A percentile compares a stretch with the other conserved stretches of the same genome.
phyloP scores from a whole-genome alignment of 2,113 vertebrate genomes.

The Lepisosteus osseus region DNA sequence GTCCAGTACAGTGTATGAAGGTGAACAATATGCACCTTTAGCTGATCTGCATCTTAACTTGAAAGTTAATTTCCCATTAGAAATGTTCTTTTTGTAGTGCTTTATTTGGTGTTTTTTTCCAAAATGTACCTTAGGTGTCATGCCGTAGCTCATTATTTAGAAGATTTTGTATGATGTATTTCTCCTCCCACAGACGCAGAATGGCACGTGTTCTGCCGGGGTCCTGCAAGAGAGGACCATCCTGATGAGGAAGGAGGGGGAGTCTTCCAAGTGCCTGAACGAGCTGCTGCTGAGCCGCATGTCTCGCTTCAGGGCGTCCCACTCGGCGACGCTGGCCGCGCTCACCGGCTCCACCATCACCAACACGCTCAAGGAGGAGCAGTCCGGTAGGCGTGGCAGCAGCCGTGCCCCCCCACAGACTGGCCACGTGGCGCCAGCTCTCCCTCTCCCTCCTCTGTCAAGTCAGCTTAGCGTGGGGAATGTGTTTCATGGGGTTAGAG shows the following conservation, averaged over 20 bases:
- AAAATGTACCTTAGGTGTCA: too few species aligned
- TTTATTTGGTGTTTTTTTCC: too few species aligned
- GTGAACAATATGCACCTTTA: too few species aligned
- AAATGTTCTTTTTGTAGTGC: too few species aligned
- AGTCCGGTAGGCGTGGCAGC: constrained; percentile 74
- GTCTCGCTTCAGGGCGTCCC: constrained; percentile 91
- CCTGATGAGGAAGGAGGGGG: constrained; percentile 91
- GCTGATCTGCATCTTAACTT: too few species aligned
- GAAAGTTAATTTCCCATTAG: too few species aligned
- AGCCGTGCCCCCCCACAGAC: background rate
- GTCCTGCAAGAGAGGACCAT: constrained; percentile 90
- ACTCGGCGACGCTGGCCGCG: constrained; percentile 91
- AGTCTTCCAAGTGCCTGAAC: constrained; percentile 97
- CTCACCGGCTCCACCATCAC: constrained; percentile 95
- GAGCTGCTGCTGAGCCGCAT: constrained; percentile 95
- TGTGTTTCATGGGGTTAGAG: too few species aligned
- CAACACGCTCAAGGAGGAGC: constrained; percentile 95
- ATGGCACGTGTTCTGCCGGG: constrained; percentile 77
- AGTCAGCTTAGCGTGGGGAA: background rate
- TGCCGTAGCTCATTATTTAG: too few species aligned
- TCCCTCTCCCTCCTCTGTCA: background rate
- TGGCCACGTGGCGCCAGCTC: background rate
- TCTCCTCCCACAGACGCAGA: constrained; percentile 68
- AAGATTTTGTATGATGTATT: background rate
- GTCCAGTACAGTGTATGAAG: too few species aligned